phyloP scores from a whole-genome alignment of 2,888 invertebrate genomes.

The Pachymerium ferrugineum region DNA sequence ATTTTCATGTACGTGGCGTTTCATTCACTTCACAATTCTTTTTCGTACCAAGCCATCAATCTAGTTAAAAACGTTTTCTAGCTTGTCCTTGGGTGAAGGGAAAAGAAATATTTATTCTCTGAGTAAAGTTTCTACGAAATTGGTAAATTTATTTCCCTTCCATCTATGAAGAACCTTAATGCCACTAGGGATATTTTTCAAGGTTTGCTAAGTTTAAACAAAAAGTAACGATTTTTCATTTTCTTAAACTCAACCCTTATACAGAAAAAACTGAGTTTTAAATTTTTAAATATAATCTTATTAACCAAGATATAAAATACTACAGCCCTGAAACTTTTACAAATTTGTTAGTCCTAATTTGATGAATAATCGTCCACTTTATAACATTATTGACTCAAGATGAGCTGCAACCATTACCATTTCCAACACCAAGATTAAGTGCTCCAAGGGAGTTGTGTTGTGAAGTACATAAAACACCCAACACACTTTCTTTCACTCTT shows the following conservation, averaged over 20 bases:
- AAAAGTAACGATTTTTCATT: too few species aligned
- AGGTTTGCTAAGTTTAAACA: too few species aligned
- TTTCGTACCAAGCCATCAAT: slow-evolving; percentile 14
- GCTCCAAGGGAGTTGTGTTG: neutral
- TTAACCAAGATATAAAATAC: too few species aligned
- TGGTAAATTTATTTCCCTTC: too few species aligned
- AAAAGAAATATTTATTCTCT: too few species aligned
- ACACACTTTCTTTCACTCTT: neutral
- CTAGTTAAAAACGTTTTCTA: neutral
- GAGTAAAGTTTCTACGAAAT: too few species aligned
- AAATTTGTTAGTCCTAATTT: neutral
- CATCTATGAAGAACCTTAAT: too few species aligned
- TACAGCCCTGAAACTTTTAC: neutral
- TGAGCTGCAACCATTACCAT: neutral
- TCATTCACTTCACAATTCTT: slow-evolving; percentile 24
- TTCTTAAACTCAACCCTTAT: too few species aligned
- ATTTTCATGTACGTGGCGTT: slow-evolving; percentile 1
- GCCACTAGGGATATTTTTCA: too few species aligned
- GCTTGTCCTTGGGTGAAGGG: neutral
- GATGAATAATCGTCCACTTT: slow-evolving; percentile 7
- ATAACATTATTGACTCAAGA: neutral
- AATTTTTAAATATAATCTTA: too few species aligned
- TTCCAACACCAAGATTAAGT: neutral
- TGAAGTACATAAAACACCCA: neutral
- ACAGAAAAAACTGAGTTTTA: too few species aligned